A percentile compares a stretch with the other conserved stretches of the same genome.
phyloP scores from a whole-genome alignment of 2,797 vertebrate species.

The Leptodactylus fallax region DNA sequence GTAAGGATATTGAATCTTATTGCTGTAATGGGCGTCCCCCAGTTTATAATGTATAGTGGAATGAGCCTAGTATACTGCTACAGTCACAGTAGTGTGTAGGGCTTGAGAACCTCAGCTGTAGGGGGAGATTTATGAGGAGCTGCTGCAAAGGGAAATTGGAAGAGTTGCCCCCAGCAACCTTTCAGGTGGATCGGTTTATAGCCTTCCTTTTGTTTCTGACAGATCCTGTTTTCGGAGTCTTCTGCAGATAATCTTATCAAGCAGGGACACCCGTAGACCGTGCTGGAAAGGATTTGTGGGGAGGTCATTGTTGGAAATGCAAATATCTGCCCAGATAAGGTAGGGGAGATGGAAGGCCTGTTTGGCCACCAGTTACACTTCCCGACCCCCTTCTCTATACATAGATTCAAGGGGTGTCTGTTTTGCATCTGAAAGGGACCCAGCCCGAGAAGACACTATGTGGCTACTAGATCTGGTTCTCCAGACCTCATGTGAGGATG shows the following conservation, averaged over 20 bases:
- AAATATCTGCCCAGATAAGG: not conserved
- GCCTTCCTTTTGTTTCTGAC: not conserved
- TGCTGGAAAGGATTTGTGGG: not conserved
- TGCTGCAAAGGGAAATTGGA: not conserved
- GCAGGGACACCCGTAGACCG: not conserved
- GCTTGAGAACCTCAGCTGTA: not conserved
- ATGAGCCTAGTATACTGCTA: too few relatives aligned
- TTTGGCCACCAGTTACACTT: too few relatives aligned
- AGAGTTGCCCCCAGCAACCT: not conserved
- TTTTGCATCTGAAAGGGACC: not conserved
- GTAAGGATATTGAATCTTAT: not conserved
- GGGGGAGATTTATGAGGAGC: not conserved
- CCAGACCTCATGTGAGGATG: not conserved
- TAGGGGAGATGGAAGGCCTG: too few relatives aligned
- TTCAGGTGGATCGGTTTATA: not conserved
- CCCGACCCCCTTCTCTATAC: too few relatives aligned
- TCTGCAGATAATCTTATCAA: not conserved
- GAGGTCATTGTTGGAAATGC: too few relatives aligned
- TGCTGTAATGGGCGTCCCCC: too few relatives aligned
- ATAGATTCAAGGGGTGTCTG: not conserved
- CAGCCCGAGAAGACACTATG: too few relatives aligned
- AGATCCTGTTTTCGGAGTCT: not conserved
- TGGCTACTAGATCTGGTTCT: not conserved
- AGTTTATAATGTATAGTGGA: too few relatives aligned
- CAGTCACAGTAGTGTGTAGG: too few relatives aligned